Conservation (phyloP, 2,113 vertebrate genomes). For the Chrysemys picta region DNA sequence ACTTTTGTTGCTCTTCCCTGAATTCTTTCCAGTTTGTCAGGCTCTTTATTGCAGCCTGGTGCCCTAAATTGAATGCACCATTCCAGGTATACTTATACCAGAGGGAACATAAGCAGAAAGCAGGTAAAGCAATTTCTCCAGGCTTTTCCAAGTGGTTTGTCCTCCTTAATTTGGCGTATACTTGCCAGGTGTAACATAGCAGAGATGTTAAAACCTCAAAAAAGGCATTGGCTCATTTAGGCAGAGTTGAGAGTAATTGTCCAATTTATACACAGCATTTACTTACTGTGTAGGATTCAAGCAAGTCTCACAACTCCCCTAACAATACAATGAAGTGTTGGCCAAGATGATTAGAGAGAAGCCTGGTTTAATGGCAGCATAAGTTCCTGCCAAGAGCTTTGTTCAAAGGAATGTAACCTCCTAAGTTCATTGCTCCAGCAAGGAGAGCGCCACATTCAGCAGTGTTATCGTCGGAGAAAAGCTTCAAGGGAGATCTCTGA, state of each 20-base stretch:
- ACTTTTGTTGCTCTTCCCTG: not conserved
- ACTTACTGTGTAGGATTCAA: fast-evolving
- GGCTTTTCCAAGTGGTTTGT: not conserved
- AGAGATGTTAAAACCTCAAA: not conserved
- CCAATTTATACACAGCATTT: not conserved
- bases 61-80: not conserved
- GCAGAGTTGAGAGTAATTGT: not conserved
- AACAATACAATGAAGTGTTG: not conserved
- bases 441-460: conserved; percentile 9
- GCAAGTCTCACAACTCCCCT: not conserved
- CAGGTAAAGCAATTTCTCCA: not conserved
- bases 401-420: not conserved
- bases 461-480: not conserved
- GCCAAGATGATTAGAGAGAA: not conserved
- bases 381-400: not conserved
- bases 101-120: not conserved
- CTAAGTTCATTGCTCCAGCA: not conserved
- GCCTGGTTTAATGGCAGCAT: fast-evolving
- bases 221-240: not conserved
- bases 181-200: not conserved
- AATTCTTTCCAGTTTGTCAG: not conserved
- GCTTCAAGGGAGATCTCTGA: not conserved
- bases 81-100: not conserved
- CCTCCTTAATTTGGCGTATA: not conserved
- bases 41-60: not conserved